phyloP scores from a whole-genome alignment of 2,797 vertebrate genomes.

The Sphenodon punctatus region DNA sequence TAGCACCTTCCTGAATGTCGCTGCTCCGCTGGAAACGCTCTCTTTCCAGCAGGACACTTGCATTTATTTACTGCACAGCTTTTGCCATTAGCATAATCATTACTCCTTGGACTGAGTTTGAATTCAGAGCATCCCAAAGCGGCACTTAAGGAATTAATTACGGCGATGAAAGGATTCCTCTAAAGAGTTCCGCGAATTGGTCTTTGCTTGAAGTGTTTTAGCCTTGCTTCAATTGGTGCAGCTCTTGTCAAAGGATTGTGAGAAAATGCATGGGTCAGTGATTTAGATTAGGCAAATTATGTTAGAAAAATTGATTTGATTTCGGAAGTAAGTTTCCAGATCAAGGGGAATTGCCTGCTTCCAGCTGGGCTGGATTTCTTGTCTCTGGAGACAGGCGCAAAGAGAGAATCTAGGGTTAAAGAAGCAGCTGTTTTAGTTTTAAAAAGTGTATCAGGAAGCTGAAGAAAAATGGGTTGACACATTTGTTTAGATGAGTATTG shows the following conservation, averaged over 20 bases:
- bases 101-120: slow-evolving; percentile 61
- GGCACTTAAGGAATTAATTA: slow-evolving; percentile 71
- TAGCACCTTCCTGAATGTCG: slow-evolving; percentile 24
- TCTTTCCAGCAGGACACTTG: slow-evolving; percentile 49
- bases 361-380: slow-evolving; percentile 11
- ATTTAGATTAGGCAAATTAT: slow-evolving; percentile 50
- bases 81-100: slow-evolving; percentile 69
- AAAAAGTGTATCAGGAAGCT: neutral
- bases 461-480: neutral
- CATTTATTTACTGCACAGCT: slow-evolving; percentile 68
- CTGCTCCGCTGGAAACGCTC: slow-evolving; percentile 8
- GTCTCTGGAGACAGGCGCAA: slow-evolving; percentile 33
- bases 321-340: slow-evolving; percentile 51
- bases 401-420: slow-evolving; percentile 42
- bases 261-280: slow-evolving; percentile 47
- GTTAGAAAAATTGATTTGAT: slow-evolving; percentile 64
- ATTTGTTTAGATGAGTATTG: slow-evolving; percentile 12
- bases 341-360: slow-evolving; percentile 42
- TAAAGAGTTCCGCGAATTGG: slow-evolving; percentile 56
- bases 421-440: slow-evolving; percentile 28
- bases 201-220: slow-evolving; percentile 63
- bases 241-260: slow-evolving; percentile 44
- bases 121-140: slow-evolving; percentile 64
- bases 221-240: slow-evolving; percentile 54
- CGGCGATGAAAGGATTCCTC: slow-evolving; percentile 62